A percentile compares a stretch with the other conserved stretches of the same genome.
Evolutionary conservation across 2,113 vertebrate genomes (phyloP).

Genomic region (Corvus hawaiiensis): DNA sequence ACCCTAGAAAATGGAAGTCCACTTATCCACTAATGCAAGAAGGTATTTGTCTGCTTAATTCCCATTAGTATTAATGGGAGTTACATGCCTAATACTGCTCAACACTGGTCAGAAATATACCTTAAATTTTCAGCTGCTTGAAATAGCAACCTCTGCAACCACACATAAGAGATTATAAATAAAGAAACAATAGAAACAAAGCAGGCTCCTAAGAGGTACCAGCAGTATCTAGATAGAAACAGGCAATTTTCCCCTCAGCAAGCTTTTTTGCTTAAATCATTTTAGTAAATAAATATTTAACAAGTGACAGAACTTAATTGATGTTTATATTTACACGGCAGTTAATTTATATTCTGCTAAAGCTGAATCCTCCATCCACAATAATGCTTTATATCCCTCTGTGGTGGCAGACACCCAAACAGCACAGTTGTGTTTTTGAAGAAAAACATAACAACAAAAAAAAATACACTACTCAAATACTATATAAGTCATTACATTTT

Average conservation of each 20-base stretch:
- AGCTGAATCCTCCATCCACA: constrained; percentile 61
- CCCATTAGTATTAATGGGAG: constrained; percentile 18
- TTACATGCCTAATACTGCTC: constrained; percentile 7
- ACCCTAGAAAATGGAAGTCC: background rate
- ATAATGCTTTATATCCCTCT: constrained; percentile 70
- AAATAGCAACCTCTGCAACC: background rate
- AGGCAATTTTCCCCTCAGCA: constrained; percentile 54
- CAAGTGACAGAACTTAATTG: constrained; percentile 70
- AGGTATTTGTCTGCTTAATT: constrained; percentile 25
- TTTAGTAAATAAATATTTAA: constrained; percentile 76
- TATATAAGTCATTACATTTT: constrained; percentile 70
- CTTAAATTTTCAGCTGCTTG: constrained; percentile 41
- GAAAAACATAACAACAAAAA: constrained; percentile 66
- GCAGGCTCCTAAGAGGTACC: constrained; percentile 6
- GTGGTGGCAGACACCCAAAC: constrained; percentile 70
- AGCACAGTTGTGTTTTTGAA: constrained; percentile 68
- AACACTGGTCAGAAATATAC: background rate
- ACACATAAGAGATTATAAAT: constrained; percentile 36
- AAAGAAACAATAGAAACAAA: constrained; percentile 35
- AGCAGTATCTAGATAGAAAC: constrained; percentile 14
- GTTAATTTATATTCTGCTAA: constrained; percentile 75
- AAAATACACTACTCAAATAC: constrained; percentile 63
- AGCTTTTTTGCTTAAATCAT: constrained; percentile 67
- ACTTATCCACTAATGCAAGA: background rate
- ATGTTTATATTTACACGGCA: constrained; percentile 73